Base-by-base conservation (phyloP, 2,888 invertebrate genomes). In the Drosophila antonietae region DNA sequence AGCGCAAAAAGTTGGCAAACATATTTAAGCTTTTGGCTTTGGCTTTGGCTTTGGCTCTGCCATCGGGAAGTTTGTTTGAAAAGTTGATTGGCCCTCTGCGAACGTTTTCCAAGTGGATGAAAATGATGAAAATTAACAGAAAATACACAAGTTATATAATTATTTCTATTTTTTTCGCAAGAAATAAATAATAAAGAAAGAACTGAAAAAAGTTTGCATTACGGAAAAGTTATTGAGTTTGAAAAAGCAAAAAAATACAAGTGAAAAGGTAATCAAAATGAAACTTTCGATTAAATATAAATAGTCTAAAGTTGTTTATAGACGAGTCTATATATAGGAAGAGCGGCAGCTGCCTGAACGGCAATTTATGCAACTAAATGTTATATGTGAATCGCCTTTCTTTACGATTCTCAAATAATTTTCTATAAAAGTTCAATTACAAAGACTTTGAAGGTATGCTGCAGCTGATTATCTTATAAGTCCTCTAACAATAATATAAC, bases 11-110 rank as follows among this genome's bases (percentile, higher is more conserved):
- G 62, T 70, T 70, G 71, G 70, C 70, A 71, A 70, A 70, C 70
- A 70, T 62, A 62, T 70, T 70, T 71, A 70, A 70, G 70, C 70
- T 57, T 52, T 46, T 70, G 69, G 70, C 69, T 70, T 33, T 46
- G 53, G 59, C 35, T 41, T 39, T 53, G 59, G 69, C 68, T 56
- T 39, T 52, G 68, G 68, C 59, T 39, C 23, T 23, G 20, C 28
- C 46, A 44, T 39, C 23, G 55, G 37, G 37, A 69, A 70, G 60
- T 49, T 41, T 78, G 78, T 68, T 78, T 78, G 68, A 62, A 64
- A 78, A 81, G 78, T 64, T 81, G 73, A 73, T 78, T 81, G 68
- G 73, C 47, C 28, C 47, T 44, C 47, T n/a, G 43, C 37, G 60
- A 44, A 37, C 49, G 49, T 55, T 43, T 39, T 12, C 31, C 39